Base-by-base conservation (phyloP, 2,113 vertebrate species). In the Etheostoma cragini region DNA sequence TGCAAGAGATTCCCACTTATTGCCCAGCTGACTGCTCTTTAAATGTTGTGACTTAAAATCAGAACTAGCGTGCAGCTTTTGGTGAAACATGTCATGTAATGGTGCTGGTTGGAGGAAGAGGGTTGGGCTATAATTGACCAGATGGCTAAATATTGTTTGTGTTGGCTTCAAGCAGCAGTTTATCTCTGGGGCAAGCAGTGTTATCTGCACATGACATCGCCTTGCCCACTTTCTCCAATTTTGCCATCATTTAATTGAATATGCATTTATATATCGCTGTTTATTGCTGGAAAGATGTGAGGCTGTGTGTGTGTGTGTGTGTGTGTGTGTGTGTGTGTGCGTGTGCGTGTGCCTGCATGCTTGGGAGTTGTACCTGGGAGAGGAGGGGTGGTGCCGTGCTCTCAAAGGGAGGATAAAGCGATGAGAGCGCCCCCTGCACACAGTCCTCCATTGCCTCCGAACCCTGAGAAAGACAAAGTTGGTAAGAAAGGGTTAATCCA, bases 361-460 rank as follows among this genome's bases (percentile, higher is more conserved):
- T 8, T 7, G 65, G 21, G 57, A 3, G 19, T 13, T 60, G 33
- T 81, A 96, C 97, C 93, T 98, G 97, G 53, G 96, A 96, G 76
- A 98, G 93, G 49, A 98, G 94, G 2, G 97, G 97, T 0, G 97
- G 97, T 1, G 97, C 97, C 0, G 97, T 98, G 58, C 96, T 97
- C 91, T 97, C 97, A 26, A 98, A 98, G 2, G 97, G 97, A 5
- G 97, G 97, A 58, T 98, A 98, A 35, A 98, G 95, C 19, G 97
- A 96, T 0, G 97, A 96, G 1, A 98, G 95, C 1, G 96, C 96
- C 93, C 96, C 96, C 94, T 98, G 97, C n/a, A 98, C 96, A 67
- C 97, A 98, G 84, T 97, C 97, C 87, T 98, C 97, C 91, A 98
- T 97, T 3, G 97, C 96, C 90, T 98, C 96, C 5, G 96, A 96